Percentiles rank a stretch among this genome's conserved stretches.
These are phyloP conservation scores for Notodonta dromedarius DNA, from an alignment of 2,888 invertebrate species.

Conservation along the genomic window DNA sequence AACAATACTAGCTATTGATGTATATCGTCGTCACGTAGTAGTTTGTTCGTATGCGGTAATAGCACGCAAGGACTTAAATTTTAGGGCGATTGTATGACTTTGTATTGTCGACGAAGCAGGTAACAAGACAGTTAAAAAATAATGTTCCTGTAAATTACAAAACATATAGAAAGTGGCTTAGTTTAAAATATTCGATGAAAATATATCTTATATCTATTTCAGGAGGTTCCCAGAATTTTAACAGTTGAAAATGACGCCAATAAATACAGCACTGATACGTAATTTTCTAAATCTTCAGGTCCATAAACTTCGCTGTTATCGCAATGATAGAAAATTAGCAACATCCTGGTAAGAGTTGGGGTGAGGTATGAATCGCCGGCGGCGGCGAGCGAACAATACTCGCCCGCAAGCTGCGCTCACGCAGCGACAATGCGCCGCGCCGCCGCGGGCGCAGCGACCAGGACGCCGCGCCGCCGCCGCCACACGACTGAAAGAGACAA, in stretches of 20 bases:
- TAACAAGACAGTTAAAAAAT: too few species aligned
- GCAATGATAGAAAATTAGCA: constrained; percentile 83
- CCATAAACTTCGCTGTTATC: constrained; percentile 77
- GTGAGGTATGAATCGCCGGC: constrained; percentile 76
- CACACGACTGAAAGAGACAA: constrained; percentile 53
- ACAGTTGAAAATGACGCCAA: constrained; percentile 46
- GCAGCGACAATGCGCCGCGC: constrained; percentile 57
- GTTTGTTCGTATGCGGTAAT: too few species aligned
- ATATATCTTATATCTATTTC: too few species aligned
- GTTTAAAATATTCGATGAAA: too few species aligned
- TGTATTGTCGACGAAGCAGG: too few species aligned
- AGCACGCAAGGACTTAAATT: too few species aligned
- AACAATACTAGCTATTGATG: too few species aligned
- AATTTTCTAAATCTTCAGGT: constrained; percentile 76
- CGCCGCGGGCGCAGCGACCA: constrained; percentile 60
- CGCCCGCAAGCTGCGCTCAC: constrained; percentile 55
- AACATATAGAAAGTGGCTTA: too few species aligned
- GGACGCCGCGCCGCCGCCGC: constrained; percentile 46
- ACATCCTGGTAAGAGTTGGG: constrained; percentile 78
- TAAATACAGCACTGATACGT: constrained; percentile 80
- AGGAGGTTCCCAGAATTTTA: background rate
- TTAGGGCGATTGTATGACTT: too few species aligned
- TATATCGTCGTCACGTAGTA: too few species aligned
- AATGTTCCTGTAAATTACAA: too few species aligned
- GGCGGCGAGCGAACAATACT: constrained; percentile 70